Percentiles rank a stretch among this genome's conserved stretches.
These are phyloP conservation scores for Pocota personata DNA, from an alignment of 2,888 invertebrate genomes.

Conservation along the genomic window DNA sequence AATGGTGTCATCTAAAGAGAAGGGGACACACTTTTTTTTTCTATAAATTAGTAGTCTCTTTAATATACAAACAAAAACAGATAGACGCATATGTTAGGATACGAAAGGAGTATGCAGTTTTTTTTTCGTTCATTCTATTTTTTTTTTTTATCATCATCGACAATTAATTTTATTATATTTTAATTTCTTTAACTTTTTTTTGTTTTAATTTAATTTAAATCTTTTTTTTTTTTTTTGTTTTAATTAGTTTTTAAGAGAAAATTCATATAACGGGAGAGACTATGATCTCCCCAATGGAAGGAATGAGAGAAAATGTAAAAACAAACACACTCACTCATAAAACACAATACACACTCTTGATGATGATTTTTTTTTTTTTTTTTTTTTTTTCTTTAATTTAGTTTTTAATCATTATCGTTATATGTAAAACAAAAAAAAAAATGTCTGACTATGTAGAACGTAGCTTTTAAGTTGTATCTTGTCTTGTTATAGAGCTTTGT, in stretches of 20 bases:
- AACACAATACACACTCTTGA: slow-evolving; percentile 36
- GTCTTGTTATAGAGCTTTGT: slow-evolving; percentile 39
- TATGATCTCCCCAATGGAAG: background rate
- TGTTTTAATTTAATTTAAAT: slow-evolving; percentile 36
- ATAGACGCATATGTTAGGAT: slow-evolving; percentile 23
- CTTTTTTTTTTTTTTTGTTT: slow-evolving; percentile 1
- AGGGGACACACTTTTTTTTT: slow-evolving; percentile 8
- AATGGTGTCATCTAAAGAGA: slow-evolving; percentile 81
- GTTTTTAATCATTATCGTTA: slow-evolving; percentile 69
- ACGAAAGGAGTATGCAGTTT: slow-evolving; percentile 19
- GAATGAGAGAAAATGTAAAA: slow-evolving; percentile 25
- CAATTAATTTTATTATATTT: slow-evolving; percentile 9
- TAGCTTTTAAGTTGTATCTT: slow-evolving; percentile 68
- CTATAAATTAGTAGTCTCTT: slow-evolving; percentile 43
- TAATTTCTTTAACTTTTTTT: slow-evolving; percentile 6
- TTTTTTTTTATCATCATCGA: slow-evolving; percentile 51
- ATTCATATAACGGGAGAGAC: slow-evolving; percentile 4
- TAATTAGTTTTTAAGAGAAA: slow-evolving; percentile 43
- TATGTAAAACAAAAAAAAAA: slow-evolving; percentile 75
- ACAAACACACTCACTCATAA: slow-evolving; percentile 7
- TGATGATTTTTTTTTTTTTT: slow-evolving; percentile 32
- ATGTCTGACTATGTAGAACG: slow-evolving; percentile 68
- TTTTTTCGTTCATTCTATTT: slow-evolving; percentile 13
- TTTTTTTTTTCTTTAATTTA: slow-evolving; percentile 29
- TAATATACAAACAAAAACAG: slow-evolving; percentile 21